phyloP scores from a whole-genome alignment of 1,140 invertebrate species.

The Drosophila kurseongensis region DNA sequence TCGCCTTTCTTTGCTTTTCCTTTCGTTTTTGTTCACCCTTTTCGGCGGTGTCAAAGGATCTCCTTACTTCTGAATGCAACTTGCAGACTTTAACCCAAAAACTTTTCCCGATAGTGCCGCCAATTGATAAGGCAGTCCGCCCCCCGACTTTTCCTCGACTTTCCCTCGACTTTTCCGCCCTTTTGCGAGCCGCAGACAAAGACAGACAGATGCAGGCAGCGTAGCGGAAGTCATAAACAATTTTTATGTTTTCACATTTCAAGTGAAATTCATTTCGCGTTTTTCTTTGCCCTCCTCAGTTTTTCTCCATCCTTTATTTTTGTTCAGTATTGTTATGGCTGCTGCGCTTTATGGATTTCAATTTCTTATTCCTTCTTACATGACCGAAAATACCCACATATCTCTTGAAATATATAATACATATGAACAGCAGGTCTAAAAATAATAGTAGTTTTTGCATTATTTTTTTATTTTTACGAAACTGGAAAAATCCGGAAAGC shows the following conservation, averaged over 20 bases:
- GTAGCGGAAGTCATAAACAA: slow-evolving; percentile 82
- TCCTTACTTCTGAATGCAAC: slow-evolving; percentile 17
- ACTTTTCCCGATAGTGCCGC: slow-evolving; percentile 30
- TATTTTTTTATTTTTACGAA: background rate
- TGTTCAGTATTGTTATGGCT: slow-evolving; percentile 69
- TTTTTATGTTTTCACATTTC: slow-evolving; percentile 83
- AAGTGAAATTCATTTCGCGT: slow-evolving; percentile 83
- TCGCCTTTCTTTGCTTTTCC: background rate
- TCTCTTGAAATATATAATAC: slow-evolving; percentile 14
- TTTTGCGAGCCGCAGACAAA: slow-evolving; percentile 24
- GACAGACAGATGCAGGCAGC: slow-evolving; percentile 58
- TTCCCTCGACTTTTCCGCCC: slow-evolving; percentile 14
- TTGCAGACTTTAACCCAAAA: slow-evolving; percentile 27
- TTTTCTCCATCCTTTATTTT: slow-evolving; percentile 21
- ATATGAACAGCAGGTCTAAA: slow-evolving; percentile 7
- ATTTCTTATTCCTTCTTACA: slow-evolving; percentile 63
- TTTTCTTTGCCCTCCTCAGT: slow-evolving; percentile 58
- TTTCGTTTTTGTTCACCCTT: background rate
- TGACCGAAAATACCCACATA: slow-evolving; percentile 62
- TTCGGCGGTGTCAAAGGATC: background rate
- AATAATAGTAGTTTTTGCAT: background rate
- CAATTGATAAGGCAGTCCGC: slow-evolving; percentile 45
- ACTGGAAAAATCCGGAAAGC: no score
- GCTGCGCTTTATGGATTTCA: slow-evolving; percentile 81
- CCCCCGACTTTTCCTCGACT: slow-evolving; percentile 2